Conservation (phyloP, 2,888 invertebrate species). For the Mesochorus sp. region DNA sequence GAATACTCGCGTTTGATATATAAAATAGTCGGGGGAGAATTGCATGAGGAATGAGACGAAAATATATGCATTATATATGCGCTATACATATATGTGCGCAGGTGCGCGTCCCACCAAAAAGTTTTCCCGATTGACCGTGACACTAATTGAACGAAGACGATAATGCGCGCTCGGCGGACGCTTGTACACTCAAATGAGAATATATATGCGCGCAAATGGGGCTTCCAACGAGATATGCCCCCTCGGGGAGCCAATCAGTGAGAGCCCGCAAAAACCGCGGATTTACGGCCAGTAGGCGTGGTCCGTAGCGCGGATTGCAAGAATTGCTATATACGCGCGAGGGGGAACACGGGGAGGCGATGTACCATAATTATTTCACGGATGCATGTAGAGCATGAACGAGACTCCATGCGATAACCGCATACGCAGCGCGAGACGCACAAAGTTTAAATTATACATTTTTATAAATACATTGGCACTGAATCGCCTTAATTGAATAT, state of each 20-base stretch:
- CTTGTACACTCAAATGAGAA: constrained; percentile 12
- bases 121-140: constrained; percentile 67
- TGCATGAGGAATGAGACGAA: background rate
- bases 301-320: constrained; percentile 60
- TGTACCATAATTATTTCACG: constrained; percentile 77
- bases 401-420: constrained; percentile 1
- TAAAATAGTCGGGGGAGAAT: constrained; percentile 21
- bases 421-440: background rate
- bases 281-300: constrained; percentile 78
- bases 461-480: constrained; percentile 53
- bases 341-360: no score
- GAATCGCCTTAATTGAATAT: constrained; percentile 80
- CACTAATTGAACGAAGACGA: constrained; percentile 73
- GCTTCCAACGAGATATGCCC: constrained; percentile 58
- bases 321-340: constrained; percentile 53
- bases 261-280: constrained; percentile 68
- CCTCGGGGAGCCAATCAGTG: constrained; percentile 74
- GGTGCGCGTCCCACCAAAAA: constrained; percentile 42
- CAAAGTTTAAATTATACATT: background rate
- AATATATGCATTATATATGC: background rate
- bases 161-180: constrained; percentile 62
- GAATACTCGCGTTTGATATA: background rate
- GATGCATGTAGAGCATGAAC: constrained; percentile 60
- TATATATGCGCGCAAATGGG: background rate
- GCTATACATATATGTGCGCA: background rate